phyloP scores from a whole-genome alignment of 1,140 invertebrate genomes.

The Oryzaephilus surinamensis region DNA sequence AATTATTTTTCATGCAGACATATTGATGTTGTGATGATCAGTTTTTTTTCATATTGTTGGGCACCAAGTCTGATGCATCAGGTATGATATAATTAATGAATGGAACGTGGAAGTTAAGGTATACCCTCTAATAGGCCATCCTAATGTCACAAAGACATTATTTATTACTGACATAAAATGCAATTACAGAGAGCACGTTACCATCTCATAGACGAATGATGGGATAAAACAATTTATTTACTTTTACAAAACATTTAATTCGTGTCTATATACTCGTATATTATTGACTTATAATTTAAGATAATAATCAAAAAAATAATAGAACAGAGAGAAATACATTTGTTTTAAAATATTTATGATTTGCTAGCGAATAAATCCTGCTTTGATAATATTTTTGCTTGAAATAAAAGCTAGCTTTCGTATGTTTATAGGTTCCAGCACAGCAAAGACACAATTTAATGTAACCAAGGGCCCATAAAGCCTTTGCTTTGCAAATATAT shows the following conservation, averaged over 20 bases:
- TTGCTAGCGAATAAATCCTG: too few species aligned
- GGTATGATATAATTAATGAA: constrained; percentile 24
- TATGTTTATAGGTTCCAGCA: constrained; percentile 4
- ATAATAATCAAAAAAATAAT: too few species aligned
- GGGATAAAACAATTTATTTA: constrained; percentile 20
- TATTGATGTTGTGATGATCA: constrained; percentile 24
- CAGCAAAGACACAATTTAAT: constrained; percentile 22
- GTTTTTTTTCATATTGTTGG: too few species aligned
- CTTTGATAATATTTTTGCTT: constrained; percentile 23
- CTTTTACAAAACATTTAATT: too few species aligned
- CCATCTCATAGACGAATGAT: constrained; percentile 15
- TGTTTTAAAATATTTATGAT: too few species aligned
- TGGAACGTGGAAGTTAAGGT: constrained; percentile 21
- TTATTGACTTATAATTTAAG: too few species aligned
- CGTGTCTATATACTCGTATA: too few species aligned
- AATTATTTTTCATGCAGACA: constrained; percentile 32
- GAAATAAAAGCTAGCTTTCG: constrained; percentile 22
- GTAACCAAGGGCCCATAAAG: constrained; percentile 24
- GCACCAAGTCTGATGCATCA: neutral
- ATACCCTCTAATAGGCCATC: constrained; percentile 27
- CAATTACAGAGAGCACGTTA: constrained; percentile 26
- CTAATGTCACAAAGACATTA: constrained; percentile 21
- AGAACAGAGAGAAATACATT: too few species aligned
- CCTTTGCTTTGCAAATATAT: constrained; percentile 22
- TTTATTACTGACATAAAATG: constrained; percentile 28